Evolutionary conservation across 2,113 vertebrate genomes (phyloP).

Genomic region (Syngnathus scovelli): DNA sequence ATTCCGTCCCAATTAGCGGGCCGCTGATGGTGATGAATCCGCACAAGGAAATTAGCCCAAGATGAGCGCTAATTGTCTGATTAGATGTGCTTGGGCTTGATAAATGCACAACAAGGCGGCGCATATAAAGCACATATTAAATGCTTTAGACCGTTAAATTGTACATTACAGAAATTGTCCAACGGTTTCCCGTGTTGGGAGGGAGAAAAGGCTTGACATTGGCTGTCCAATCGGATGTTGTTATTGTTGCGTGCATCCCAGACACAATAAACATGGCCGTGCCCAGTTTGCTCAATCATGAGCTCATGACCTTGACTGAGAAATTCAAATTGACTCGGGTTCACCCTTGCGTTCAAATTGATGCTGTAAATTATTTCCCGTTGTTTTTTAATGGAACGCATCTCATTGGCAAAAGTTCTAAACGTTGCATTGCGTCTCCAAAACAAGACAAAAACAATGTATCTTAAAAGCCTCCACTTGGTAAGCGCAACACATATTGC

Average conservation of each 20-base stretch:
- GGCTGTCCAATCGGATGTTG: conserved; percentile 26
- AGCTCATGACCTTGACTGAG: not conserved
- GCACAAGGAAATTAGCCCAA: conserved; percentile 51
- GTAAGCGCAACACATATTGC: conserved; percentile 31
- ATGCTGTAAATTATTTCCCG: not conserved
- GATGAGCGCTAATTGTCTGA: conserved; percentile 62
- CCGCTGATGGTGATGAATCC: conserved; percentile 52
- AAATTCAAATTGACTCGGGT: not conserved
- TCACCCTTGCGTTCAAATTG: not conserved
- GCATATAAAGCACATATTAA: conserved; percentile 60
- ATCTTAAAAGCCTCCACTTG: conserved; percentile 24
- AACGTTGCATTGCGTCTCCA: not conserved
- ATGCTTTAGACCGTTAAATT: conserved; percentile 62
- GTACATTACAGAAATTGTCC: conserved; percentile 54
- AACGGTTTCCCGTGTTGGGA: conserved; percentile 10
- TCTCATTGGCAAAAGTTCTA: not conserved
- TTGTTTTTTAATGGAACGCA: not conserved
- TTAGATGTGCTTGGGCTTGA: conserved; percentile 61
- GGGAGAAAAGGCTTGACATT: conserved; percentile 15
- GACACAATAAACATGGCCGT: conserved; percentile 37
- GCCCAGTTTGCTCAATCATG: conserved; percentile 18
- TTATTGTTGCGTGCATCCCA: conserved; percentile 23
- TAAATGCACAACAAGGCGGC: conserved; percentile 54
- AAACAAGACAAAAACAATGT: conserved; percentile 19
- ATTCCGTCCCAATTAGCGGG: conserved; percentile 46